Conservation (phyloP, 1,140 invertebrate species). For the Diachasmimorpha longicaudata region DNA sequence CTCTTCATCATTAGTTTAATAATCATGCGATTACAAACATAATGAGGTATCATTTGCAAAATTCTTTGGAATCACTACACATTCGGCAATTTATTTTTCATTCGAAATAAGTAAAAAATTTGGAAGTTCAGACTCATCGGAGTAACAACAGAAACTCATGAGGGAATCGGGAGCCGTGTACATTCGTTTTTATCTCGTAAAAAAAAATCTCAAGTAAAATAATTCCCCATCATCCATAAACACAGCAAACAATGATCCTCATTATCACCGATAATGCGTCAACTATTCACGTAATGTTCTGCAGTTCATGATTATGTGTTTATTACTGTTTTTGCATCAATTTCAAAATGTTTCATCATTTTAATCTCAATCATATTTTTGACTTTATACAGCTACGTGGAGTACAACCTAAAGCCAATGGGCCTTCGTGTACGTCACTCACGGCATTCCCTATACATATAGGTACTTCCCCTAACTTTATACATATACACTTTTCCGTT, state of each 20-base stretch:
- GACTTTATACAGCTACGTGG: conserved; percentile 49
- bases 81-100: no score
- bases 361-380: conserved; percentile 28
- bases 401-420: conserved; percentile 57
- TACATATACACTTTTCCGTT: conserved; percentile 6
- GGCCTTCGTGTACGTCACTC: conserved; percentile 52
- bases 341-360: background rate
- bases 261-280: background rate
- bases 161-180: no score
- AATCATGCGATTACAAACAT: background rate
- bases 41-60: no score
- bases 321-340: conserved; percentile 17
- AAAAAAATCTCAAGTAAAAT: no score
- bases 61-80: no score
- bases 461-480: conserved; percentile 32
- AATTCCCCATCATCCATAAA: no score
- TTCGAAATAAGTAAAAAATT: no score
- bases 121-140: no score
- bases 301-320: conserved; percentile 57
- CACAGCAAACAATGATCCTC: background rate
- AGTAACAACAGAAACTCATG: no score
- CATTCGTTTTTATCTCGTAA: no score
- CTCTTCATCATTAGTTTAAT: background rate
- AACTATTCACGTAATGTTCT: conserved; percentile 11
- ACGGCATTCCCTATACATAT: conserved; percentile 27